Percentiles rank a stretch among this genome's conserved stretches.
Conservation (phyloP, 1,140 invertebrate genomes). For the Chionoecetes opilio region DNA sequence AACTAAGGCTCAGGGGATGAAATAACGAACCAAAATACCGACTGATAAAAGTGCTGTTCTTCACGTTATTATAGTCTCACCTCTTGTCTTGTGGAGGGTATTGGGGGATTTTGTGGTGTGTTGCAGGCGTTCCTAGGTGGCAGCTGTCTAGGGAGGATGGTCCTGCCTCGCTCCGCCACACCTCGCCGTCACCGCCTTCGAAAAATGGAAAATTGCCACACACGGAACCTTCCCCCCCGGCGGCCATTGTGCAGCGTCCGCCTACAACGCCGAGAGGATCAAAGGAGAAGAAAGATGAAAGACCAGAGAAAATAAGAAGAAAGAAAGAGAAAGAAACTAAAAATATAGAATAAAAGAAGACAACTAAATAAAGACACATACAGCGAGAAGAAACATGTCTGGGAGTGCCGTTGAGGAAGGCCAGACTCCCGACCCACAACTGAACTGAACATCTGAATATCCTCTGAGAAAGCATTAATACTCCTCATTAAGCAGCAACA, state of each 20-base stretch:
- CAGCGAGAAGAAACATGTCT: too few relatives aligned
- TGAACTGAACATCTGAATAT: too few relatives aligned
- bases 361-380: background rate
- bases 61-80: background rate
- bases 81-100: background rate
- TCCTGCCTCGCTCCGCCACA: background rate
- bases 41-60: background rate
- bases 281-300: too few relatives aligned
- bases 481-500: too few relatives aligned
- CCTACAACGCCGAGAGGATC: background rate
- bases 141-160: background rate
- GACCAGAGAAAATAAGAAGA: too few relatives aligned
- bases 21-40: background rate
- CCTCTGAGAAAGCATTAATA: too few relatives aligned
- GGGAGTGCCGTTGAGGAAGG: too few relatives aligned
- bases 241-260: slow-evolving; percentile 22
- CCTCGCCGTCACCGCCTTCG: background rate
- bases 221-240: background rate
- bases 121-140: background rate
- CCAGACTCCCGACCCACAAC: too few relatives aligned
- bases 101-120: background rate
- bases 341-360: too few relatives aligned
- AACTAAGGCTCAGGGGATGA: too few relatives aligned
- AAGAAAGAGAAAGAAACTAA: too few relatives aligned
- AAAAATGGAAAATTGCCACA: background rate